A percentile compares a stretch with the other conserved stretches of the same genome.
phyloP scores from a whole-genome alignment of 2,797 vertebrate genomes.

The Cossypha polioptera region DNA sequence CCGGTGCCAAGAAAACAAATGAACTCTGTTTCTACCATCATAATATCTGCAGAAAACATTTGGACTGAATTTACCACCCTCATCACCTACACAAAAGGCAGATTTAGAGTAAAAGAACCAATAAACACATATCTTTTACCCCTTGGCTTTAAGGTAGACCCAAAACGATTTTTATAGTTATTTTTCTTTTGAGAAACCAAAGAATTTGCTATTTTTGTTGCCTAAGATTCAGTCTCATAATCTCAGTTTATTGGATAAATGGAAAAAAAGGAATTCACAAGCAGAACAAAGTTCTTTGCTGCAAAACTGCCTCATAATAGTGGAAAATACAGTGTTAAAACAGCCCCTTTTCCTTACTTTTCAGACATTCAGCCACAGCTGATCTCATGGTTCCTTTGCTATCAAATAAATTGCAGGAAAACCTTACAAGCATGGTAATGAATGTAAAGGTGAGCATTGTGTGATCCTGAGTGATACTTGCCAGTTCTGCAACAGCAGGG shows the following conservation, averaged over 20 bases:
- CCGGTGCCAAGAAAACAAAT: not conserved
- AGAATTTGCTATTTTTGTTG: not conserved
- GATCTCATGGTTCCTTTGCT: not conserved
- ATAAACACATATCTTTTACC: not conserved
- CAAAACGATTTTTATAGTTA: not conserved
- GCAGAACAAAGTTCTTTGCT: not conserved
- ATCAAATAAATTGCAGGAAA: not conserved
- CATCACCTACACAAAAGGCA: not conserved
- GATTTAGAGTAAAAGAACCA: not conserved
- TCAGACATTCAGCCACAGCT: not conserved
- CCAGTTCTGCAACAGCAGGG: not conserved
- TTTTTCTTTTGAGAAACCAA: not conserved
- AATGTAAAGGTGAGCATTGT: not conserved
- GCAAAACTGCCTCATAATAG: not conserved
- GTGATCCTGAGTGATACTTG: not conserved
- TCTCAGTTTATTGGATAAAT: not conserved
- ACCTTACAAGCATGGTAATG: not conserved
- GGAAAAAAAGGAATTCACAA: not conserved
- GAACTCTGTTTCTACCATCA: not conserved
- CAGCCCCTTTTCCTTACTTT: not conserved
- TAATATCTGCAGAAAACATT: not conserved
- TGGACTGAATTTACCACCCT: not conserved
- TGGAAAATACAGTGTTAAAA: not conserved
- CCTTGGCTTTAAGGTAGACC: not conserved
- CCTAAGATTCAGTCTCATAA: not conserved